Conservation (phyloP, 2,888 invertebrate genomes). For the Eupithecia dodoneata region DNA sequence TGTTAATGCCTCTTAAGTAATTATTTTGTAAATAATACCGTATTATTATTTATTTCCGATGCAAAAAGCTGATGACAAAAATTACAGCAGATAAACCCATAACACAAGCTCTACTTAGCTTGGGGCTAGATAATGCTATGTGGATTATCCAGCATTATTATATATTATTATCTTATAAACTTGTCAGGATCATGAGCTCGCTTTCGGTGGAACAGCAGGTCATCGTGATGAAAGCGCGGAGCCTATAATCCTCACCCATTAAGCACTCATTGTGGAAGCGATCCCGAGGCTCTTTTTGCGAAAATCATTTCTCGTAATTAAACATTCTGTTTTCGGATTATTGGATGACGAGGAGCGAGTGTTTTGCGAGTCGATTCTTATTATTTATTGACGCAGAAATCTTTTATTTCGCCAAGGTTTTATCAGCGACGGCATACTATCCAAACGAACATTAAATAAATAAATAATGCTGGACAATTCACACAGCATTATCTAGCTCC, state of each 20-base stretch:
- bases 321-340: slow-evolving; percentile 51
- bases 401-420: not conserved
- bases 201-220: slow-evolving; percentile 4
- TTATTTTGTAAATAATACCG: not conserved
- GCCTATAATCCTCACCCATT: slow-evolving; percentile 68
- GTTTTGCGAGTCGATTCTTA: slow-evolving; percentile 11
- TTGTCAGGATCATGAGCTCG: not conserved
- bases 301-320: slow-evolving; percentile 61
- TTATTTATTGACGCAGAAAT: slow-evolving; percentile 1
- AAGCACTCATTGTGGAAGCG: slow-evolving; percentile 64
- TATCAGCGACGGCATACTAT: not conserved
- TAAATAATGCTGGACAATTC: too few relatives aligned
- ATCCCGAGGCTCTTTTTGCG: slow-evolving; percentile 53
- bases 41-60: not conserved
- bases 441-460: too few relatives aligned
- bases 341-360: slow-evolving; percentile 30
- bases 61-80: not conserved
- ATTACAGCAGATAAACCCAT: not conserved
- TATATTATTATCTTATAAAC: not conserved
- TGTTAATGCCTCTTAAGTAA: not conserved
- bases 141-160: too few relatives aligned
- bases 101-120: too few relatives aligned
- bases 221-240: slow-evolving; percentile 53
- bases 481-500: too few relatives aligned
- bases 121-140: too few relatives aligned